phyloP scores from a whole-genome alignment of 2,797 vertebrate genomes.

The Karalla daura region DNA sequence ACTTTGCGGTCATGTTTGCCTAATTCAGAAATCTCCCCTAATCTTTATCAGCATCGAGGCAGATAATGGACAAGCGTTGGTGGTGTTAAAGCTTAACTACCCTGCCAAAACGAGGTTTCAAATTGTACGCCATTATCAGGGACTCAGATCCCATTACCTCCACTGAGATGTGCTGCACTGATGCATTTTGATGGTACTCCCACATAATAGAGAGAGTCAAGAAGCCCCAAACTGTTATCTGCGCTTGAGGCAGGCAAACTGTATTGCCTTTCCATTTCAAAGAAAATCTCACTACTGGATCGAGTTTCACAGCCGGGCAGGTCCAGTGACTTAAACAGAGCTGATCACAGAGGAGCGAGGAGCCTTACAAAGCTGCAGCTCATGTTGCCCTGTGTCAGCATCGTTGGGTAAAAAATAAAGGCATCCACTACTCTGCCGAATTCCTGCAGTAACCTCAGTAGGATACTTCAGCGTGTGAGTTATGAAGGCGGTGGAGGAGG shows the following conservation, averaged over 20 bases:
- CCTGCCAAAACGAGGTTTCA: constrained; percentile 57
- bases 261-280: constrained; percentile 77
- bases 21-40: constrained; percentile 38
- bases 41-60: constrained; percentile 40
- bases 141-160: constrained; percentile 57
- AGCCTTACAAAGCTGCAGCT: constrained; percentile 68
- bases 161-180: constrained; percentile 45
- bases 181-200: constrained; percentile 63
- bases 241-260: constrained; percentile 56
- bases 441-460: constrained; percentile 63
- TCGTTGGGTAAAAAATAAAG: constrained; percentile 63
- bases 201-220: constrained; percentile 58
- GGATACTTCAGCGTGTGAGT: constrained; percentile 40
- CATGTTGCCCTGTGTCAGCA: constrained; percentile 72
- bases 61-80: constrained; percentile 47
- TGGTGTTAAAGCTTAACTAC: constrained; percentile 47
- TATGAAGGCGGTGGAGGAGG: constrained; percentile 38
- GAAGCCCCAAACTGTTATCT: constrained; percentile 54
- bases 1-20: constrained; percentile 35
- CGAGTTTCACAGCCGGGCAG: constrained; percentile 65
- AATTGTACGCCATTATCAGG: constrained; percentile 61
- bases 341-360: constrained; percentile 69
- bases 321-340: constrained; percentile 67
- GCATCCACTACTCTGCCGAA: constrained; percentile 50
- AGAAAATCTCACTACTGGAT: constrained; percentile 65